Base-by-base conservation (phyloP, 1,140 invertebrate species). In the Cyphomyrmex costatus region DNA sequence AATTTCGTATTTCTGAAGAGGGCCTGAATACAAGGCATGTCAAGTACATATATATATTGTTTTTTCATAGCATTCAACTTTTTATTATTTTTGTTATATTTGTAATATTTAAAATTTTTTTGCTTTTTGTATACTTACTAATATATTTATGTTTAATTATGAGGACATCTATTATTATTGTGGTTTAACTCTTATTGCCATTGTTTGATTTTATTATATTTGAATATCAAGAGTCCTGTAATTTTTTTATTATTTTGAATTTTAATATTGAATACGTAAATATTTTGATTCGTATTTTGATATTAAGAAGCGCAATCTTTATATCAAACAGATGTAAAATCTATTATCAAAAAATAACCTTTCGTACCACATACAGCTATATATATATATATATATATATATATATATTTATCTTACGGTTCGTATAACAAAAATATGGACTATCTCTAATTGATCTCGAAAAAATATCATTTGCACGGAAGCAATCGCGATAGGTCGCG, bases 391-490 rank as follows among this genome's bases (percentile, higher is more conserved):
- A 19, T n/a, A 7, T 16, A n/a, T n/a, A n/a, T n/a, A n/a, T n/a
- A n/a, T 36, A 8, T 63, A 12, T 68, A 53, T 68, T 58, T 70
- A 70, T 80, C 21, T 42, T n/a, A 56, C 21, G 24, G 16, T 70
- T 70, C 33, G 24, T 42, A 70, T 70, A 27, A 70, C 3, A 33
- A 24, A 70, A 80, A 80, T 58, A 56, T 5, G 24, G 30, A 27
- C 10, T 56, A 2, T 56, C n/a, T 21, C 53, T 53, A 60, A 27
- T 42, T 53, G 10, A 70, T 68, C 78, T 36, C 49, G 16, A 8
- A 30, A 58, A 77, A 80, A 80, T 80, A 80, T 56, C 63, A 16
- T 80, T 70, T 46, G 24, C n/a, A 12, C 63, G 30, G 10, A 24
- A n/a, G 71, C 19, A 24, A 73, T 73, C 42, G 19, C 2, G 68